A percentile compares a stretch with the other conserved stretches of the same genome.
These are phyloP conservation scores for Dasypogon diadema DNA, from an alignment of 2,888 invertebrate species.

Conservation along the genomic window DNA sequence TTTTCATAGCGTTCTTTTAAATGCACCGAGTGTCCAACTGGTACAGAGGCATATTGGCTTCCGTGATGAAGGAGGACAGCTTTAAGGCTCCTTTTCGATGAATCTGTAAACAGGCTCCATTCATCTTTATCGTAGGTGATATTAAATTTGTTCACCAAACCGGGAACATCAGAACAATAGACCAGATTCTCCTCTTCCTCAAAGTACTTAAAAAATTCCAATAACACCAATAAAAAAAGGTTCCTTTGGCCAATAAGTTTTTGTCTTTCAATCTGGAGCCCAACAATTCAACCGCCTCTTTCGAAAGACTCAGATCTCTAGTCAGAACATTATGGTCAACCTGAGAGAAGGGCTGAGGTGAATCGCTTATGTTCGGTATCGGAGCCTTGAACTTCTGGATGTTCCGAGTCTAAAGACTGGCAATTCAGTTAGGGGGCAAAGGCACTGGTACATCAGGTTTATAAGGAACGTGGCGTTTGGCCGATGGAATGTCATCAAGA, in stretches of 20 bases:
- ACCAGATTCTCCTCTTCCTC: background rate
- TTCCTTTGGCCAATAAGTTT: background rate
- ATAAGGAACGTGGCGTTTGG: no score
- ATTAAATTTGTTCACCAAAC: background rate
- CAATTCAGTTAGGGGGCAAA: no score
- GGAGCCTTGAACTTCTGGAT: no score
- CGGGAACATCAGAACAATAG: slow-evolving; percentile 8
- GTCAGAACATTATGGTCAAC: background rate
- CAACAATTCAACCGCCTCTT: background rate
- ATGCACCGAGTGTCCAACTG: background rate
- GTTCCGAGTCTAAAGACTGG: no score
- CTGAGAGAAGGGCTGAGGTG: background rate
- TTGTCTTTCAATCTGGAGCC: background rate
- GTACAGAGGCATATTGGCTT: slow-evolving; percentile 30
- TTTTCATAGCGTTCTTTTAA: background rate
- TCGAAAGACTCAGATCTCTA: background rate
- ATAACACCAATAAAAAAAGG: slow-evolving; percentile 1
- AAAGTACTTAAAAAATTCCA: slow-evolving; percentile 16
- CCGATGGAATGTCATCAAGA: no score
- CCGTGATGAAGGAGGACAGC: slow-evolving; percentile 43
- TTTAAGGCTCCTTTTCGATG: slow-evolving; percentile 23
- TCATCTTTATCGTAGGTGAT: background rate
- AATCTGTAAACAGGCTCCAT: slow-evolving; percentile 6
- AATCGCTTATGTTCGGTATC: background rate
- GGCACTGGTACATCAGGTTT: no score